A percentile compares a stretch with the other conserved stretches of the same genome.
Evolutionary conservation across 1,140 invertebrate species (phyloP).

Genomic region (Cydia strobilella): DNA sequence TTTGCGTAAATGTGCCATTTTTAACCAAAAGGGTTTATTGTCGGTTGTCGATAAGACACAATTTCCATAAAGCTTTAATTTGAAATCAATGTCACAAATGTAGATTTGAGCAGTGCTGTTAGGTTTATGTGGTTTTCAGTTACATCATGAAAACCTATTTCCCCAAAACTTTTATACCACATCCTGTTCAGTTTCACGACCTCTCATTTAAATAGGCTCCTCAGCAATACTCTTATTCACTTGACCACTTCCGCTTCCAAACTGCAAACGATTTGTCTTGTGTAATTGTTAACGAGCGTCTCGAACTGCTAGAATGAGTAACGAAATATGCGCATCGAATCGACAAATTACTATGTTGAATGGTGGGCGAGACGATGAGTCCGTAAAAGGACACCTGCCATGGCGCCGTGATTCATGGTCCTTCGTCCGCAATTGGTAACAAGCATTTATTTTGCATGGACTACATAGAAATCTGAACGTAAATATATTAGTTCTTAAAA

Average conservation of each 20-base stretch:
- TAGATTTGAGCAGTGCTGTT: background rate
- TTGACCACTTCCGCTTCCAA: slow-evolving; percentile 30
- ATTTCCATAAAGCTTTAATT: too few species aligned
- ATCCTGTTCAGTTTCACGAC: slow-evolving; percentile 3
- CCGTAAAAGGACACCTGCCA: slow-evolving; percentile 32
- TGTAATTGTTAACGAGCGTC: slow-evolving; percentile 26
- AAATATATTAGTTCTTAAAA: slow-evolving; percentile 5
- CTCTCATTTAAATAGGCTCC: background rate
- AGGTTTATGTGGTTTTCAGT: slow-evolving; percentile 11
- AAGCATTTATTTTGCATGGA: slow-evolving; percentile 3
- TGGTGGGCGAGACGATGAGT: slow-evolving; percentile 26
- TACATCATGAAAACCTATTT: background rate
- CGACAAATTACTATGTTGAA: slow-evolving; percentile 30
- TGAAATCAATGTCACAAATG: too few species aligned
- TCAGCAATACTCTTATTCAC: slow-evolving; percentile 20
- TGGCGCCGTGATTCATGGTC: slow-evolving; percentile 27
- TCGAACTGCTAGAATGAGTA: slow-evolving; percentile 28
- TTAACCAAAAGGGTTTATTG: too few species aligned
- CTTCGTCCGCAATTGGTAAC: slow-evolving; percentile 16
- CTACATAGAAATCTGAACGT: slow-evolving; percentile 5
- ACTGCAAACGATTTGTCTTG: slow-evolving; percentile 20
- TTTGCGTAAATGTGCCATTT: background rate
- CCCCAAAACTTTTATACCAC: background rate
- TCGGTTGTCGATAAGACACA: too few species aligned
- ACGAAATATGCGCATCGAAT: slow-evolving; percentile 27